These are phyloP conservation scores for Pseudochromis fuscus DNA, from an alignment of 2,797 vertebrate genomes.

Conservation along the genomic window DNA sequence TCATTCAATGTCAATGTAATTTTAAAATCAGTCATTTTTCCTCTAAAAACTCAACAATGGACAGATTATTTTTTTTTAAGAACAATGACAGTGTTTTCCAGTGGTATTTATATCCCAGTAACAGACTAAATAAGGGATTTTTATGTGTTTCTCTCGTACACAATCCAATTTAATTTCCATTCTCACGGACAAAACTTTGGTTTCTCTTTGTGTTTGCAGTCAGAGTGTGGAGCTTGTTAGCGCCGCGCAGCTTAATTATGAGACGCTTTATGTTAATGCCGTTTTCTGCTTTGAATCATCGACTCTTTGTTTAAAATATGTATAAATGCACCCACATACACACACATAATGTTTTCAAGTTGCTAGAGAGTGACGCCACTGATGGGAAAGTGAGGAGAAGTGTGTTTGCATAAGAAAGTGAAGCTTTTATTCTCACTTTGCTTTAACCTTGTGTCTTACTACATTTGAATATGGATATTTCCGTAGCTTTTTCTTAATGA, in stretches of 20 bases:
- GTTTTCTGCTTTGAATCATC: constrained; percentile 65
- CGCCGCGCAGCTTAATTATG: constrained; percentile 72
- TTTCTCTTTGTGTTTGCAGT: constrained; percentile 25
- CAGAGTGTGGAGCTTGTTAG: constrained; percentile 70
- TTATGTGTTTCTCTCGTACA: neutral
- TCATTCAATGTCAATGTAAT: neutral
- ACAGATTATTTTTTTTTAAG: neutral
- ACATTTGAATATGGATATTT: constrained; percentile 68
- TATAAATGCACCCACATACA: constrained; percentile 13
- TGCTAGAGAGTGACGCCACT: constrained; percentile 15
- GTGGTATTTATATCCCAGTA: no score
- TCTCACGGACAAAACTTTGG: constrained; percentile 36
- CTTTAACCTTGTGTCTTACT: constrained; percentile 64
- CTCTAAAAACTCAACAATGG: neutral
- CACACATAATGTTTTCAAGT: constrained; percentile 15
- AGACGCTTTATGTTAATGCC: constrained; percentile 74
- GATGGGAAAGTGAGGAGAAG: constrained; percentile 6
- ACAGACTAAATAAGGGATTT: no score
- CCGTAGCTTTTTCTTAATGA: constrained; percentile 59
- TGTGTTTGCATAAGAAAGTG: constrained; percentile 37
- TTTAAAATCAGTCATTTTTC: neutral
- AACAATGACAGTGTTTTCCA: neutral
- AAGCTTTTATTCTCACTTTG: constrained; percentile 56
- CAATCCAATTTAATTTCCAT: constrained; percentile 25
- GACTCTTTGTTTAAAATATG: constrained; percentile 62